Evolutionary conservation across 2,113 vertebrate genomes (phyloP), one percentile per base, ranked within the genome.

Genomic region (Abramis brama): DNA sequence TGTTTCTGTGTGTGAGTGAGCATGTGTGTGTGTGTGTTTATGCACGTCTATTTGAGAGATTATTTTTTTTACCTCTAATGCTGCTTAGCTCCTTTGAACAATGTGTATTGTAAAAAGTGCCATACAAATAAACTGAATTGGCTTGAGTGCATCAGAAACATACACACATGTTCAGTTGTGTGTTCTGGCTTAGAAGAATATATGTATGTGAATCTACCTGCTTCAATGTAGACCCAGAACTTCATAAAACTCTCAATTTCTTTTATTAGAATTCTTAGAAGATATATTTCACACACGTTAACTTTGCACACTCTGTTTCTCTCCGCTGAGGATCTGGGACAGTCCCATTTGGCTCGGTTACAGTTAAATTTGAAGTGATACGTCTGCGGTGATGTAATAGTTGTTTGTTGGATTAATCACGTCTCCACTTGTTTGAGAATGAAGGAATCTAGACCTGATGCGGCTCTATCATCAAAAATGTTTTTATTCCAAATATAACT

Each of bases 1-100:
- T 88, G 17, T 90, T 7, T 64, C 27, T 84, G 57, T 85, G 27
- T 77, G 59, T 79, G 64, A 57, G 55, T 23, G 55, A 57, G 55
- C 8, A 23, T 78, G 19, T 86, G 11, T 78, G 19, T 86, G 11
- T 64, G 50, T 83, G 60, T 77, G 68, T 75, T 66, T 64, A 66
- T 87, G 74, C 25, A 59, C 50, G 27, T 83, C 15, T 57, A 23
- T 76, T 21, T 30, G 66, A 68, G 45, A 59, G 79, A 15, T 55
- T 82, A 4, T 88, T 64, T 81, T 30, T 84, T 82, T 81, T 27
- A 27, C 27, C 27, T 17, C 43, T 21, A 17, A 60, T 30, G 19
- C 2, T 57, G 62, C 13, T 17, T 55, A 84, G 23, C 43, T 71
- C 36, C 17, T 43, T 43, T 71, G 7, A 23, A 39, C 15, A 4